Evolutionary conservation across 1,140 invertebrate species (phyloP), one percentile per base, ranked within the genome.

Genomic region (Oscheius sp.): DNA sequence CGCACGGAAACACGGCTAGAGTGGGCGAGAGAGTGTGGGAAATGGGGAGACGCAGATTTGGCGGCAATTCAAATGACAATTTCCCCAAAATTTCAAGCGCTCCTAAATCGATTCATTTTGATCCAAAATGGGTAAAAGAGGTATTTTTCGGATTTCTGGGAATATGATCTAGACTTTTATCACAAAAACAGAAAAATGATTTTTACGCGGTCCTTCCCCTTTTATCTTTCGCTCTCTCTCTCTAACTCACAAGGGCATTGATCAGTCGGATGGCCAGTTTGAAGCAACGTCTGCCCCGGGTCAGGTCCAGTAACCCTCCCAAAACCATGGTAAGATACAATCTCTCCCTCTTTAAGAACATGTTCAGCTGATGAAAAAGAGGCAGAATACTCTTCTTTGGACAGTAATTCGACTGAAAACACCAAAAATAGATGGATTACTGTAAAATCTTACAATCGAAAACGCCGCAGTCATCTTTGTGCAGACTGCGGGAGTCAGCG

Each of bases 231-330:
- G n/a, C n/a, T n/a, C n/a, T n/a, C n/a, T n/a, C n/a, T n/a, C n/a
- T n/a, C n/a, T 38, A 28, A 66, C 67, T 68, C 26, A 68, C 67
- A 68, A 1, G 67, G 67, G 32, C 67, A 68, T 36, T 68, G 67
- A 49, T 68, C 67, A 13, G n/a, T 49, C 7, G 52, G 32, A 42
- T 61, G 52, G 1, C 67, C 67, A 20, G 67, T 68, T 4, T 32
- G 36, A n/a, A 68, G 52, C 1, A 68, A 18, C 18, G 55, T 55
- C 15, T 49, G 34, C 20, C 67, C 67, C 15, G 67, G 67, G 26
- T 68, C 67, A 3, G 67, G 67, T 59, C 67, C 67, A 20, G 36
- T 55, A 35, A 68, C 36, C 7, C 67, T 58, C 31, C 67, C 67
- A 55, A 58, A 68, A 29, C 67, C 67, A 7, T 68, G 49, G 36